Base-by-base conservation (phyloP, 2,888 invertebrate genomes). In the Megalurothrips usitatus region DNA sequence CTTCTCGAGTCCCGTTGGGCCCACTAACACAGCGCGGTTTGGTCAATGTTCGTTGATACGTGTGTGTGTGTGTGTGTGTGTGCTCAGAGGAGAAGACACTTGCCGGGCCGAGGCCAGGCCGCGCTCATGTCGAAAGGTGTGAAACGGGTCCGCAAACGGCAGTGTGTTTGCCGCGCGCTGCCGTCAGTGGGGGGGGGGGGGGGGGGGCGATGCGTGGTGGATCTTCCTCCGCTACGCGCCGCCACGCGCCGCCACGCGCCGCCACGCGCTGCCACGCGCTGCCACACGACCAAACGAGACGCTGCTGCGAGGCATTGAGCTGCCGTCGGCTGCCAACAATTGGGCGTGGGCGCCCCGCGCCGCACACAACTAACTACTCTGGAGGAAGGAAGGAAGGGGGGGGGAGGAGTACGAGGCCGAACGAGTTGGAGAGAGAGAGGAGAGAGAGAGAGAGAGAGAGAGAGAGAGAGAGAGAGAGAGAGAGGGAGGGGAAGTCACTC, bases 181-280 rank as follows among this genome's bases (percentile, higher is more conserved):
- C 68, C 0, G 68, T 11, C 68, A 23, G 68, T 11, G n/a, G 34
- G 2, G 0, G 68, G 68, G 9, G 34, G 3, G 68, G 9, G 68
- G 11, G 68, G 68, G 11, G 68, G 23, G 68, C n/a, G 23, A 23
- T n/a, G n/a, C 23, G 68, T 68, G 23, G 68, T 68, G 23, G 23
- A n/a, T n/a, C 23, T 23, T 23, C 68, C 68, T 9, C 23, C 68
- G 10, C 68, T 19, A 14, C 14, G 58, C 68, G 68, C n/a, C 52
- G 68, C 68, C 68, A 68, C 68, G 68, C 68, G 68, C 68, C 68
- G 23, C 68, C 23, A 68, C 68, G 23, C 68, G 23, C n/a, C 68
- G 63, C 63, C 63, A n/a, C 63, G 63, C 63, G 9, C 19, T n/a
- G 68, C 68, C 6, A 23, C 68, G 68, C 23, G 23, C n/a, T n/a